Conservation (phyloP, 2,113 vertebrate species). For the Lipotes vexillifer region DNA sequence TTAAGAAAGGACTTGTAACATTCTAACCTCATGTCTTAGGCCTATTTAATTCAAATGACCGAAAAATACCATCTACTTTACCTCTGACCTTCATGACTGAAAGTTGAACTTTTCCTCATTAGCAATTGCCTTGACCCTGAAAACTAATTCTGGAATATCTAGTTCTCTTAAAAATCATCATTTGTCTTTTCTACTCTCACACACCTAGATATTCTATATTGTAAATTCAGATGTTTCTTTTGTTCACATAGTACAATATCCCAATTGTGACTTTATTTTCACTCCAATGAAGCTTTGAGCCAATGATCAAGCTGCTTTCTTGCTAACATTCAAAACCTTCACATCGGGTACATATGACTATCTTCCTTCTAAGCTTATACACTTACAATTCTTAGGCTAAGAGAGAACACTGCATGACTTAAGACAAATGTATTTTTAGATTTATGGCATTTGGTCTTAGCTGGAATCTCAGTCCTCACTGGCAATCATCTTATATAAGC, state of each 20-base stretch:
- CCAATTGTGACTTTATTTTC: neutral
- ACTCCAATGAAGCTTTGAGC: neutral
- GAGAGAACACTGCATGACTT: fast-evolving
- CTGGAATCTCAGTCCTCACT: fast-evolving
- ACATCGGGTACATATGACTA: no score
- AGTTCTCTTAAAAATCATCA: neutral
- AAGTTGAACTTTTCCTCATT: neutral
- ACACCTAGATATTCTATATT: neutral
- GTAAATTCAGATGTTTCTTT: neutral
- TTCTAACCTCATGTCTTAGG: neutral
- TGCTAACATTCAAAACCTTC: neutral
- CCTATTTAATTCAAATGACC: neutral
- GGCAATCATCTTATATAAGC: fast-evolving
- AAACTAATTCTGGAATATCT: neutral
- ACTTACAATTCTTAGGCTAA: no score
- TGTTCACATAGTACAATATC: neutral
- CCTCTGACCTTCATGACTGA: no score
- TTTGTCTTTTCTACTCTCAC: neutral
- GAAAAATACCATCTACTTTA: no score
- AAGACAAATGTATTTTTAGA: neutral
- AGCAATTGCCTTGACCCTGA: neutral
- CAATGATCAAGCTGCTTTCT: neutral
- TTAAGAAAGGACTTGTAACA: neutral
- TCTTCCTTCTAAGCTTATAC: neutral
- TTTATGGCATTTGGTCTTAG: neutral